Evolutionary conservation across 2,888 invertebrate species (phyloP), one percentile per base, ranked within the genome.

Genomic region (Drosophila koepferae): DNA sequence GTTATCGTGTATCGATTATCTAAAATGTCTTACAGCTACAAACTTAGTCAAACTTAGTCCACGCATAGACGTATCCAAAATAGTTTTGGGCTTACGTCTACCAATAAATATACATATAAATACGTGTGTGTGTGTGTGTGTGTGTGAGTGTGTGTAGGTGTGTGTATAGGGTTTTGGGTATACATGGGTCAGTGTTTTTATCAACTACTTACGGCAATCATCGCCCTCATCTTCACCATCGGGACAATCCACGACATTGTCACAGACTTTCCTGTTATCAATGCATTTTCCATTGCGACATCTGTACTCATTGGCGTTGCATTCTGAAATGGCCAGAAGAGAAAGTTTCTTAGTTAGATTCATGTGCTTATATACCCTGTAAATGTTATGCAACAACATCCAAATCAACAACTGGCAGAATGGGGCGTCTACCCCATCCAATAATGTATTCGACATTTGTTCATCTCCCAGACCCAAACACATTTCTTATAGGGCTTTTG

Each of bases 221-320:
- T 87, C 85, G 70, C 83, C 82, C 92, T 96, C 96, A 91, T 96
- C 96, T 34, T 95, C 94, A 55, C 93, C 93, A 77, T 95, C 95
- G 34, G 90, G 86, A 87, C 96, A 96, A 77, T 96, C 94, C 18
- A 48, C 53, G 5, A 86, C 59, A 40, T 93, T 93, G 85, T 96
- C 94, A 92, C 96, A 96, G 40, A 93, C 93, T 56, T 90, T 91
- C 65, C 90, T 91, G 48, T 82, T 88, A 44, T 94, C 94, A 75
- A 96, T 94, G 92, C 96, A 96, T 34, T 92, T 90, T 6, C 95
- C 94, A 92, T 94, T 95, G 68, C 92, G 92, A 91, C 96, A 96
- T 72, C 93, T 94, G 92, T 94, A 95, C 89, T 96, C 94, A 61
- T 93, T 92, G 2, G 92, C 46, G 2, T 88, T 91, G 87, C 96